Evolutionary conservation across 1,140 invertebrate species (phyloP).

Genomic region (Drosophila paulistorum): DNA sequence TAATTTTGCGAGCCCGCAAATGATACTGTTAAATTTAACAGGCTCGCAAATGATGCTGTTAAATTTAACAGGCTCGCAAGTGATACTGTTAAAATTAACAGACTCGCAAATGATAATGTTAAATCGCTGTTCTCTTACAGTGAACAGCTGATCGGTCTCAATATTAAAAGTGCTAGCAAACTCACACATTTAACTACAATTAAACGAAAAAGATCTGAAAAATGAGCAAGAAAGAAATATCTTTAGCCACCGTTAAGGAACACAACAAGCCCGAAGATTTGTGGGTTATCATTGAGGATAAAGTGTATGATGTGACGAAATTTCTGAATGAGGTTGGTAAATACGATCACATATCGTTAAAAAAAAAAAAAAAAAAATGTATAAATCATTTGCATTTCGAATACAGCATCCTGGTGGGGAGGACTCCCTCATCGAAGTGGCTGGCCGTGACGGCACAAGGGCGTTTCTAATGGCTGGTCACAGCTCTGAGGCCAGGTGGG

Average conservation of each 20-base stretch:
- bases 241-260: slow-evolving; percentile 84
- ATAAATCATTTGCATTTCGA: slow-evolving; percentile 16
- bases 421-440: slow-evolving; percentile 90
- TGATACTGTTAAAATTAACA: not conserved
- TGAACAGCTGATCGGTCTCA: not conserved
- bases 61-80: not conserved
- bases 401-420: slow-evolving; percentile 93
- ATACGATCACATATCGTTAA: not conserved
- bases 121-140: not conserved
- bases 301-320: slow-evolving; percentile 87
- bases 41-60: not conserved
- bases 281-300: slow-evolving; percentile 87
- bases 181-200: not conserved
- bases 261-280: slow-evolving; percentile 84
- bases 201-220: slow-evolving; percentile 12
- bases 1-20: not conserved
- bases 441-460: slow-evolving; percentile 90
- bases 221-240: slow-evolving; percentile 78
- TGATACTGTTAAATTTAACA: not conserved
- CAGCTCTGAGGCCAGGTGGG: slow-evolving; percentile 90
- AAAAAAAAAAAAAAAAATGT: not conserved
- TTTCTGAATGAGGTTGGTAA: slow-evolving; percentile 86
- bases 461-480: slow-evolving; percentile 95
- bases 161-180: not conserved
- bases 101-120: not conserved